phyloP scores from a whole-genome alignment of 2,797 vertebrate species.

The Harpagifer antarcticus region DNA sequence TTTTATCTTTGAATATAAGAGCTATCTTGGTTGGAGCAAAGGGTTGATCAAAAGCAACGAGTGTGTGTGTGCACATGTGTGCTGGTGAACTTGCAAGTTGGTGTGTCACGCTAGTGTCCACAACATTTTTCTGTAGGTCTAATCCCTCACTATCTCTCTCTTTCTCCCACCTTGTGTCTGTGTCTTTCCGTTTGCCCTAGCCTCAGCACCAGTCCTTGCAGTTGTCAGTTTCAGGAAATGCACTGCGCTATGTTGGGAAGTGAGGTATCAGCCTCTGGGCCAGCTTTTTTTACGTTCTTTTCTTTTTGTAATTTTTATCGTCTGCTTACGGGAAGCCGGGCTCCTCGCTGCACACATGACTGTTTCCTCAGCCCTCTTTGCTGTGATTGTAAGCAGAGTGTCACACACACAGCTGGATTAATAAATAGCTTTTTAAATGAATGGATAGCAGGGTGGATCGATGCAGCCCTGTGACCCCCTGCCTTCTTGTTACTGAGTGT shows the following conservation, averaged over 20 bases:
- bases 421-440: slow-evolving; percentile 32
- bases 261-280: slow-evolving; percentile 75
- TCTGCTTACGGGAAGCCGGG: slow-evolving; percentile 76
- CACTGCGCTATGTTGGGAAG: slow-evolving; percentile 77
- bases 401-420: slow-evolving; percentile 6
- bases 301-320: slow-evolving; percentile 57
- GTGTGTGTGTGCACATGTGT: slow-evolving; percentile 2
- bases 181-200: slow-evolving; percentile 63
- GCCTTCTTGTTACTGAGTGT: background rate
- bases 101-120: slow-evolving; percentile 49
- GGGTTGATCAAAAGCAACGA: slow-evolving; percentile 23
- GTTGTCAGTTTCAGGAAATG: slow-evolving; percentile 84
- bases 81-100: slow-evolving; percentile 25
- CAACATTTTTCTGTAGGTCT: slow-evolving; percentile 60
- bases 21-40: slow-evolving; percentile 22
- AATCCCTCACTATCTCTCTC: slow-evolving; percentile 18
- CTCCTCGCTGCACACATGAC: slow-evolving; percentile 43
- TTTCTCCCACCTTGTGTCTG: slow-evolving; percentile 12
- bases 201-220: slow-evolving; percentile 57
- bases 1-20: slow-evolving; percentile 48
- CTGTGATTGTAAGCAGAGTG: slow-evolving; percentile 37
- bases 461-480: slow-evolving; percentile 1
- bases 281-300: slow-evolving; percentile 27
- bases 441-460: slow-evolving; percentile 9
- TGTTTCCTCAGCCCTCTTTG: slow-evolving; percentile 22